Evolutionary conservation across 2,113 vertebrate genomes (phyloP).

Genomic region (Cynopterus brachyotis): DNA sequence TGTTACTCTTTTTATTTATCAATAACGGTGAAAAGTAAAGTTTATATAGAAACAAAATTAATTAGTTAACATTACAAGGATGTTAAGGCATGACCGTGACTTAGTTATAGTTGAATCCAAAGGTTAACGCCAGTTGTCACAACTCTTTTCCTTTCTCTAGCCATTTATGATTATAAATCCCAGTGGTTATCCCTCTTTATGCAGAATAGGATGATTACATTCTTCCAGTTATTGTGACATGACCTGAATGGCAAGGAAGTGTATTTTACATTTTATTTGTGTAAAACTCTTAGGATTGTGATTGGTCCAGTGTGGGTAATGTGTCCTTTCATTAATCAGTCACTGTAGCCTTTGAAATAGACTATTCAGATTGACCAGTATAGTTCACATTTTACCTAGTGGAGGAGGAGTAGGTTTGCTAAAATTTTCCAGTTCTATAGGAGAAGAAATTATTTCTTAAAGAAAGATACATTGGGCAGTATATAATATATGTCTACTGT

Average conservation of each 20-base stretch:
- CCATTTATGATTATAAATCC: not conserved
- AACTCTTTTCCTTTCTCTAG: not conserved
- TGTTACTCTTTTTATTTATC: not conserved
- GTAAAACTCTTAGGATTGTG: constrained; percentile 10
- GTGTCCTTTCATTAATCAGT: not conserved
- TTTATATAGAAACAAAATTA: not conserved
- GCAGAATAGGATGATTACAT: not conserved
- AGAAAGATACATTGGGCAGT: not conserved
- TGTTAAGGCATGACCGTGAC: not conserved
- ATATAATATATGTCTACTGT: constrained; percentile 1
- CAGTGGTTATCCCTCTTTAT: not conserved
- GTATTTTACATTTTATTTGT: not conserved
- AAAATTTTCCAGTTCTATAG: not conserved
- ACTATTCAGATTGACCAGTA: not conserved
- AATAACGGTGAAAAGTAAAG: not conserved
- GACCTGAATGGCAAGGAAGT: not conserved
- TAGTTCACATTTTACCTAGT: not conserved
- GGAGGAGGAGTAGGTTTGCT: not conserved
- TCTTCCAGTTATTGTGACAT: not conserved
- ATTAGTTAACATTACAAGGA: not conserved
- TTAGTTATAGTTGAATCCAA: not conserved
- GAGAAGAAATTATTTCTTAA: constrained; percentile 26
- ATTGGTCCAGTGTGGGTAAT: not conserved
- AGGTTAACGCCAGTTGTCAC: not conserved
- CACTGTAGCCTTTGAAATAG: not conserved